Percentiles rank a stretch among this genome's conserved stretches.
Evolutionary conservation across 1,140 invertebrate species (phyloP).

Genomic region (Euwallacea similis): DNA sequence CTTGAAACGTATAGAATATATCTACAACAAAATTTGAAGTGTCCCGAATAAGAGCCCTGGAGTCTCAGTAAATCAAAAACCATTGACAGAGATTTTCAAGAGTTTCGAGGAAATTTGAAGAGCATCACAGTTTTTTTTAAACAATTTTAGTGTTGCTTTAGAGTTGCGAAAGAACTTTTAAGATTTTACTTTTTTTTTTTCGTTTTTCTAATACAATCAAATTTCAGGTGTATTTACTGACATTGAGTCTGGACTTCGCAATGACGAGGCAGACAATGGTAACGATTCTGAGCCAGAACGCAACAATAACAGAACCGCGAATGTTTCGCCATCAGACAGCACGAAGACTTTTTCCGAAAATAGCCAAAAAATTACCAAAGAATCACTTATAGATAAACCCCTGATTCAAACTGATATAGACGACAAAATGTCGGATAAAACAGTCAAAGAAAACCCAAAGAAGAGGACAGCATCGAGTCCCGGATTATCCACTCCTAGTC

Average conservation of each 20-base stretch:
- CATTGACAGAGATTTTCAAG: too few species aligned
- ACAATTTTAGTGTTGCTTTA: too few species aligned
- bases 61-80: too few species aligned
- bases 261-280: conserved; percentile 47
- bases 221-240: conserved; percentile 71
- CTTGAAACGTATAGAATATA: too few species aligned
- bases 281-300: conserved; percentile 31
- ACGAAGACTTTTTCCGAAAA: conserved; percentile 51
- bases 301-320: conserved; percentile 43
- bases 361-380: conserved; percentile 52
- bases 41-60: too few species aligned
- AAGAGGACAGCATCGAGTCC: conserved; percentile 45
- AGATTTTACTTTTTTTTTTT: not conserved
- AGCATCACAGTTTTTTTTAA: too few species aligned
- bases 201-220: not conserved
- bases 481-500: conserved; percentile 44
- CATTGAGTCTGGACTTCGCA: conserved; percentile 63
- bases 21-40: too few species aligned
- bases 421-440: conserved; percentile 32
- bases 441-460: conserved; percentile 41
- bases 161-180: not conserved
- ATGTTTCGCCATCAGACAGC: conserved; percentile 51
- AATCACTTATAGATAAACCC: conserved; percentile 14
- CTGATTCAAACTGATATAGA: not conserved
- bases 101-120: too few species aligned